Evolutionary conservation across 2,113 vertebrate genomes (phyloP).

Genomic region (Notothenia rossii): DNA sequence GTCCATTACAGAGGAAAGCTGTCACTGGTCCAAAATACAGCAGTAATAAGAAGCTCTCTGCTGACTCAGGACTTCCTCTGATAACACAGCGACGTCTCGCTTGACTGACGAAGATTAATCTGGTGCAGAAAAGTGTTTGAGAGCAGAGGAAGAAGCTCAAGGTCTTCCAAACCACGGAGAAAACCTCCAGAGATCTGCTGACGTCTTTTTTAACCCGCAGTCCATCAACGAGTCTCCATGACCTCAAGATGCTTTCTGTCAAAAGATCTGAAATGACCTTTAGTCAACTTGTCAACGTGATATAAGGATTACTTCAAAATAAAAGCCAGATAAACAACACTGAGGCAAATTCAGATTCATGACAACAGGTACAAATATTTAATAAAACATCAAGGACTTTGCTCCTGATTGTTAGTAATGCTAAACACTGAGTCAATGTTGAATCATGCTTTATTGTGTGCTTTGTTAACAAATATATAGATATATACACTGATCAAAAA

Average conservation of each 20-base stretch:
- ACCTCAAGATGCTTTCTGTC: not conserved
- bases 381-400: too few species aligned
- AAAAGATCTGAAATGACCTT: too few species aligned
- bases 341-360: too few species aligned
- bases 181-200: conserved; percentile 23
- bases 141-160: not conserved
- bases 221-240: not conserved
- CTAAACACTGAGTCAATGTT: too few species aligned
- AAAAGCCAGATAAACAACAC: not conserved
- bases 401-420: too few species aligned
- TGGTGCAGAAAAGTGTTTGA: not conserved
- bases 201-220: not conserved
- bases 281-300: too few species aligned
- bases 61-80: conserved; percentile 37
- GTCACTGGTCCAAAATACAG: not conserved
- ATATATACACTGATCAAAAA: too few species aligned
- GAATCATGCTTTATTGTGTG: too few species aligned
- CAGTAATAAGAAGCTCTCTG: conserved; percentile 18
- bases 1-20: not conserved
- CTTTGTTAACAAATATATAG: too few species aligned
- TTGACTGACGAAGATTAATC: conserved; percentile 29
- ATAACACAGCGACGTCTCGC: conserved; percentile 12
- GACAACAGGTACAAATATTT: too few species aligned
- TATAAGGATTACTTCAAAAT: not conserved
- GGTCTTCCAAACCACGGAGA: too few species aligned